phyloP scores from a whole-genome alignment of 2,113 vertebrate species.

The Megaptera novaeangliae region DNA sequence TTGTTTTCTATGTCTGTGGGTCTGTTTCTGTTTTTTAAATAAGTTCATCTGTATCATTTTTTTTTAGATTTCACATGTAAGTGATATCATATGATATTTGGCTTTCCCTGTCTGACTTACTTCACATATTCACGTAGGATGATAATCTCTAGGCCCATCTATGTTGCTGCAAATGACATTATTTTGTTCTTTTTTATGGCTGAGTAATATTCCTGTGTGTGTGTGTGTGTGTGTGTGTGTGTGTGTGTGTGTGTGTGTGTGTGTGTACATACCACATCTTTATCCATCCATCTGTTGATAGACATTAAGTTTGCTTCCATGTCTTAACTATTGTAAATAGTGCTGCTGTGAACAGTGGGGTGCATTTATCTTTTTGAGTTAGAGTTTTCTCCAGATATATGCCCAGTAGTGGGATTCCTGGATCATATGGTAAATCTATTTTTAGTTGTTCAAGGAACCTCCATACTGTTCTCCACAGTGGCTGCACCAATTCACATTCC shows the following conservation, averaged over 20 bases:
- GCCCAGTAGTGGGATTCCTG: too few species aligned
- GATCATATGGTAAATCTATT: background rate
- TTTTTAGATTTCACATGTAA: background rate
- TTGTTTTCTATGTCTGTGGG: background rate
- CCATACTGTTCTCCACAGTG: background rate
- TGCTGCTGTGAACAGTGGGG: background rate
- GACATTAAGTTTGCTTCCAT: background rate
- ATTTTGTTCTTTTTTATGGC: background rate
- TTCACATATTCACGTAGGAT: background rate
- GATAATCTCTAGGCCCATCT: background rate
- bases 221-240: background rate
- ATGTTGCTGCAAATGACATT: background rate
- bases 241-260: background rate
- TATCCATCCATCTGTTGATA: background rate
- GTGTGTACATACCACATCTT: background rate
- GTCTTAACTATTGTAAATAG: background rate
- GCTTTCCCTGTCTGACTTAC: background rate
- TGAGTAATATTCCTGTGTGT: background rate
- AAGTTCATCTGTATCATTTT: background rate
- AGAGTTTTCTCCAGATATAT: background rate
- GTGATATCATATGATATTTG: background rate
- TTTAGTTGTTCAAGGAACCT: background rate
- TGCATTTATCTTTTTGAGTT: too few species aligned
- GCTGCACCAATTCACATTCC: background rate
- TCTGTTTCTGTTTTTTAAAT: background rate